phyloP scores from a whole-genome alignment of 92 coral and sea anemone species.

The Epizoanthus stellaris region DNA sequence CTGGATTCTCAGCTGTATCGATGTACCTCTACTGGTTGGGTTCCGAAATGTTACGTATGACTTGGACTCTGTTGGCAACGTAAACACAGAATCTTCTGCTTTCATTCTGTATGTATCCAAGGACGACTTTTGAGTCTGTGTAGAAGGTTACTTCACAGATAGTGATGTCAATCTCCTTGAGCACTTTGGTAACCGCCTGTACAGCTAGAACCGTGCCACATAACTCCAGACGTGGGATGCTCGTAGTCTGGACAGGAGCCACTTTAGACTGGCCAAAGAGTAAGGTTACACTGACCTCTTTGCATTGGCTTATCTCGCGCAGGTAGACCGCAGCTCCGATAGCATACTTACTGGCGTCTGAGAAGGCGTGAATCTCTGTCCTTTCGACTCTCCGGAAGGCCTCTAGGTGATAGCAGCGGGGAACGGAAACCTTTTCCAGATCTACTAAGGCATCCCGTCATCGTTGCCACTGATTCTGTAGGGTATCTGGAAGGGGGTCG shows the following conservation, averaged over 20 bases:
- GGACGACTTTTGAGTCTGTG: constrained; percentile 67
- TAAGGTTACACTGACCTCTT: constrained; percentile 38
- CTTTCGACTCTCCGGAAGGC: constrained; percentile 31
- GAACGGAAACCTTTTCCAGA: constrained; percentile 52
- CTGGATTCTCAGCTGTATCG: constrained; percentile 54
- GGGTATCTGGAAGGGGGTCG: constrained; percentile 56
- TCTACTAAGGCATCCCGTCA: constrained; percentile 38
- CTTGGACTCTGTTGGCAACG: constrained; percentile 65
- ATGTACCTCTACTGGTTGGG: constrained; percentile 53
- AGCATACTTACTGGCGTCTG: constrained; percentile 64
- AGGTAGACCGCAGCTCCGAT: constrained; percentile 59
- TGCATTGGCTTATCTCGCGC: background rate
- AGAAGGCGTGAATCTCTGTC: constrained; percentile 59
- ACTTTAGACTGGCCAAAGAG: constrained; percentile 58
- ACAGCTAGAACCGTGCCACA: constrained; percentile 56
- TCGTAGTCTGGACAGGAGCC: constrained; percentile 59
- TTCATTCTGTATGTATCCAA: constrained; percentile 67
- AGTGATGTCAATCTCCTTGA: constrained; percentile 25
- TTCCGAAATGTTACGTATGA: constrained; percentile 40
- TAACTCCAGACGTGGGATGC: constrained; percentile 59
- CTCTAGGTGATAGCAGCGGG: constrained; percentile 46
- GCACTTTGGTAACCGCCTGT: constrained; percentile 31
- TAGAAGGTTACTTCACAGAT: constrained; percentile 34
- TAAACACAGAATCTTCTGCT: constrained; percentile 63
- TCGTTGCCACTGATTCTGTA: constrained; percentile 56